These are phyloP conservation scores for Agrotis ipsilon DNA, from an alignment of 2,888 invertebrate species.

Conservation along the genomic window DNA sequence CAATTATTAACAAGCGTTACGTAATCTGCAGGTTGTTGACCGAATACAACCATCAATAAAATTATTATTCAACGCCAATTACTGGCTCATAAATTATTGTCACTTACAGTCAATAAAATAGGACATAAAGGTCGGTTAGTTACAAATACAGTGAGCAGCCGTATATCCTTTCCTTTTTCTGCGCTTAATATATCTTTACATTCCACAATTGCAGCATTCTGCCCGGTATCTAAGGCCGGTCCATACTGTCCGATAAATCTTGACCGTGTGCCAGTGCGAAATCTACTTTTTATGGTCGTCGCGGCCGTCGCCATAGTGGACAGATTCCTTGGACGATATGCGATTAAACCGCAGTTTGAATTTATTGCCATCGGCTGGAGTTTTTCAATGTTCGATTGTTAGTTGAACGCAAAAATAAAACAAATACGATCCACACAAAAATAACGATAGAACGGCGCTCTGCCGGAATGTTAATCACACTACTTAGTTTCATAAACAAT, in stretches of 20 bases:
- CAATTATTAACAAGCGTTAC: slow-evolving; percentile 41
- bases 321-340: slow-evolving; percentile 86
- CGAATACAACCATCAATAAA: slow-evolving; percentile 41
- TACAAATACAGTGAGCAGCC: slow-evolving; percentile 58
- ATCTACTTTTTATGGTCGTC: slow-evolving; percentile 84
- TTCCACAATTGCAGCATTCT: slow-evolving; percentile 75
- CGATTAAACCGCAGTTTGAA: slow-evolving; percentile 75
- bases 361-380: slow-evolving; percentile 78
- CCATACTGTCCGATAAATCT: slow-evolving; percentile 81
- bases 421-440: slow-evolving; percentile 50
- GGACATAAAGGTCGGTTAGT: slow-evolving; percentile 63
- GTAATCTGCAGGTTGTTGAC: slow-evolving; percentile 58
- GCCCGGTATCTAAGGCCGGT: slow-evolving; percentile 78
- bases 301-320: slow-evolving; percentile 74
- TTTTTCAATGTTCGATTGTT: slow-evolving; percentile 77
- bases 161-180: slow-evolving; percentile 72
- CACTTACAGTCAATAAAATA: slow-evolving; percentile 51
- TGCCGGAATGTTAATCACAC: slow-evolving; percentile 61
- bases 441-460: slow-evolving; percentile 45
- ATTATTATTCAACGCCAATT: slow-evolving; percentile 53
- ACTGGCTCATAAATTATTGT: slow-evolving; percentile 51
- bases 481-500: slow-evolving; percentile 59
- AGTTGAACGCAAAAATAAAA: slow-evolving; percentile 60
- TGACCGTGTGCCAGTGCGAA: slow-evolving; percentile 80
- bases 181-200: slow-evolving; percentile 75